Conservation (phyloP, 2,113 vertebrate genomes). For the Trogon melanurus region DNA sequence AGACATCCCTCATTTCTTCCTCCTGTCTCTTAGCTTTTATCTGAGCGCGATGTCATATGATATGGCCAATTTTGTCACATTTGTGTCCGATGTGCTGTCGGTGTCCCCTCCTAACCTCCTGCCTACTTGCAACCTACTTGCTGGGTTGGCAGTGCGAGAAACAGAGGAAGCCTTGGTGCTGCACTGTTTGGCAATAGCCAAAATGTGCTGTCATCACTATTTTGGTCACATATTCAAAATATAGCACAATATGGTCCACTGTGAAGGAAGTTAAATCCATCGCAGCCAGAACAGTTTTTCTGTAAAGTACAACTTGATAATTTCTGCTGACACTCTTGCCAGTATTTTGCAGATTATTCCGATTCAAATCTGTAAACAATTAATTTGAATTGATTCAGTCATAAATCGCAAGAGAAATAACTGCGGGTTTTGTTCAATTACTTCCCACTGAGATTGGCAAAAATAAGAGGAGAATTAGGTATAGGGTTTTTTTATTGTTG, state of each 20-base stretch:
- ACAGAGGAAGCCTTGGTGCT: not conserved
- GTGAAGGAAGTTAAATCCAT: not conserved
- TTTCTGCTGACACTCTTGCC: not conserved
- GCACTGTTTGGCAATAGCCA: not conserved
- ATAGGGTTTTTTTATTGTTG: no score
- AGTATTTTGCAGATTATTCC: not conserved
- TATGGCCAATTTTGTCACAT: not conserved
- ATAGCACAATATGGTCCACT: not conserved
- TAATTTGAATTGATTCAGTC: not conserved
- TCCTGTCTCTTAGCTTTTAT: not conserved
- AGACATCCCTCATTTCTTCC: not conserved
- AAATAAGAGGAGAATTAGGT: not conserved
- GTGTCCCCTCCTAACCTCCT: not conserved
- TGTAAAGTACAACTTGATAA: not conserved
- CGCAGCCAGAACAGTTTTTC: not conserved
- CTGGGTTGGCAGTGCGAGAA: not conserved
- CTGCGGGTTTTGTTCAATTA: not conserved
- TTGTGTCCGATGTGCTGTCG: not conserved
- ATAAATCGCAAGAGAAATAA: not conserved
- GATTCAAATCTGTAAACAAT: not conserved
- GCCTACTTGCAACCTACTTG: not conserved
- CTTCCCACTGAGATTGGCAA: not conserved
- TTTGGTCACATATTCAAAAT: not conserved
- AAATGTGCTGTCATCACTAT: not conserved
- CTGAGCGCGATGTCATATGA: accelerated